phyloP scores from a whole-genome alignment of 2,888 invertebrate species.

The Melipona bicolor region DNA sequence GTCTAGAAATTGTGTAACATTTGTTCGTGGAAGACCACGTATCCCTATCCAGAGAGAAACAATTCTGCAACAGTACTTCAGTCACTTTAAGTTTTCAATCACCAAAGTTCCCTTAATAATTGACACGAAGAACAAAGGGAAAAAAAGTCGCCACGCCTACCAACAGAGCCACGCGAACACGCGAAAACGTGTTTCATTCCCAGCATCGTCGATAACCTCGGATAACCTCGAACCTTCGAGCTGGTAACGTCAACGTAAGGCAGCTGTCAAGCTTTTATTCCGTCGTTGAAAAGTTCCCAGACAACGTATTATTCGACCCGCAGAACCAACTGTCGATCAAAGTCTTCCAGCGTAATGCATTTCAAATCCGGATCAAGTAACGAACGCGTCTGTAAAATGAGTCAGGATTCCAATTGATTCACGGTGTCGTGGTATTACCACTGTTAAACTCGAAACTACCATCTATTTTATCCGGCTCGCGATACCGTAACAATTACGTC shows the following conservation, averaged over 20 bases:
- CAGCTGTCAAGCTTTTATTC: slow-evolving; percentile 20
- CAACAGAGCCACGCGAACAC: background rate
- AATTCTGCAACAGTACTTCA: background rate
- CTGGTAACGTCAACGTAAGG: background rate
- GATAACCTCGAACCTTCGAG: background rate
- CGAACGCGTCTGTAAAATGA: slow-evolving; percentile 36
- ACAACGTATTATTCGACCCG: slow-evolving; percentile 37
- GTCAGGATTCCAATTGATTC: slow-evolving; percentile 28
- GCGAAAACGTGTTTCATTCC: too few relatives aligned
- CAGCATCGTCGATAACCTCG: background rate
- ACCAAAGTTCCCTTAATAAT: background rate
- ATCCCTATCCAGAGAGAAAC: background rate
- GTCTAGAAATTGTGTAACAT: too few relatives aligned
- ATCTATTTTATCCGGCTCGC: too few relatives aligned
- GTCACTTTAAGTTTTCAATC: background rate
- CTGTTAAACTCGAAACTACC: too few relatives aligned
- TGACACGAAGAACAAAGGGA: background rate
- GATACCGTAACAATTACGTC: background rate
- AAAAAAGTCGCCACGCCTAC: background rate
- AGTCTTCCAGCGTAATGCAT: slow-evolving; percentile 35
- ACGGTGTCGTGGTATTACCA: background rate
- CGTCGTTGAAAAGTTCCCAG: slow-evolving; percentile 23
- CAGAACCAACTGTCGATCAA: slow-evolving; percentile 44
- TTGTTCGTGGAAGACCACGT: too few relatives aligned
- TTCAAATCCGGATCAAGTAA: slow-evolving; percentile 45